Conservation (phyloP, 2,797 vertebrate species). For the Crocidura indochinensis region DNA sequence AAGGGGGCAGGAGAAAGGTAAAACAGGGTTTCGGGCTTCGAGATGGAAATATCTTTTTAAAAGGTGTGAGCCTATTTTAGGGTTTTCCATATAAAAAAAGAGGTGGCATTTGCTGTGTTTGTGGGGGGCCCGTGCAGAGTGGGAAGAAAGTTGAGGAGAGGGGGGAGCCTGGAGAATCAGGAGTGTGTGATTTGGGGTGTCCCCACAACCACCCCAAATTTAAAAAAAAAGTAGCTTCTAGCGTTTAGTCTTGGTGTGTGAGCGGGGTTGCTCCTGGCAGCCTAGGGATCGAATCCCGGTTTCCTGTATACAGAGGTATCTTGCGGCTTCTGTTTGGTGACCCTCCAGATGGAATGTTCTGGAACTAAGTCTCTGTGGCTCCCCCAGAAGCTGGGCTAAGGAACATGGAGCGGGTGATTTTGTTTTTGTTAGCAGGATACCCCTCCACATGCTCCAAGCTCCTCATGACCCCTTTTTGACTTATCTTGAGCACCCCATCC, state of each 20-base stretch:
- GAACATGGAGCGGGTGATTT: neutral
- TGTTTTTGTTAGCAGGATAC: neutral
- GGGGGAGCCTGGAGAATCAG: neutral
- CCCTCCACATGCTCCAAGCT: too few species aligned
- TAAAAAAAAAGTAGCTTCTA: too few species aligned
- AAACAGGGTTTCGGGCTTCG: slow-evolving; percentile 72
- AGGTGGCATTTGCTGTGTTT: slow-evolving; percentile 58
- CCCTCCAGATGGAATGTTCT: too few species aligned
- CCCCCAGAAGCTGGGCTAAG: neutral
- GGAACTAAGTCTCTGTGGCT: too few species aligned
- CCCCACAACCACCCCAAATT: neutral
- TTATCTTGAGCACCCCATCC: too few species aligned
- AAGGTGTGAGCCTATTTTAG: slow-evolving; percentile 89
- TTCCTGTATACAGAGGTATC: too few species aligned
- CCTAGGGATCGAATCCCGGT: too few species aligned
- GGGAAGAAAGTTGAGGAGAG: slow-evolving; percentile 65
- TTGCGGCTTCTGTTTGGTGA: too few species aligned
- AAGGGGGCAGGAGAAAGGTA: slow-evolving; percentile 66
- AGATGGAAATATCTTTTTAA: slow-evolving; percentile 90
- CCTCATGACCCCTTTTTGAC: too few species aligned
- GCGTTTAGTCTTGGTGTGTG: too few species aligned
- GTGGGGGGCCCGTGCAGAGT: slow-evolving; percentile 75
- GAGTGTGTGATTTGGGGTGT: slow-evolving; percentile 12
- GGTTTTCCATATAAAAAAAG: slow-evolving; percentile 86
- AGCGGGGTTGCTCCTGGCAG: too few species aligned